phyloP scores from a whole-genome alignment of 2,888 invertebrate species.

The Xanthia togata region DNA sequence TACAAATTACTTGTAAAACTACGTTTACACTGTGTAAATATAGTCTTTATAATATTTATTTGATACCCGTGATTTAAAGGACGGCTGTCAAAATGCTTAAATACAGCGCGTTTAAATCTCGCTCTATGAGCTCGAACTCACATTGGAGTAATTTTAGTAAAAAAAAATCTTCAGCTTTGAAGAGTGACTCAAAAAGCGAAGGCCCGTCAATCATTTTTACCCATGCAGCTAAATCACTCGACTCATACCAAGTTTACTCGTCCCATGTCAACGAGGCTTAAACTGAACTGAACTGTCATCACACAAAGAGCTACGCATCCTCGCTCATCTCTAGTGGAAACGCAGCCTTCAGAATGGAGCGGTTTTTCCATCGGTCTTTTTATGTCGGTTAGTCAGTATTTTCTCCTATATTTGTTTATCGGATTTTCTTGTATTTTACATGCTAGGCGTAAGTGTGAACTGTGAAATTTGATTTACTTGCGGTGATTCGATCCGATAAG shows the following conservation, averaged over 20 bases:
- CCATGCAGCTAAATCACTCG: background rate
- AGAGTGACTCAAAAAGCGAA: background rate
- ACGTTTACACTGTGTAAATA: slow-evolving; percentile 17
- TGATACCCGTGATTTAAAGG: background rate
- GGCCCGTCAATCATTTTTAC: background rate
- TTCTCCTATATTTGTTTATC: slow-evolving; percentile 26
- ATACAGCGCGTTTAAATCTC: background rate
- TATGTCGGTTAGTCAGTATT: slow-evolving; percentile 22
- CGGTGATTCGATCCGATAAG: slow-evolving; percentile 46
- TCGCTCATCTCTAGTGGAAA: too few species aligned
- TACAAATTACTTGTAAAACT: slow-evolving; percentile 49
- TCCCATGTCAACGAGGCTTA: slow-evolving; percentile 31
- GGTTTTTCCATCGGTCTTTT: background rate
- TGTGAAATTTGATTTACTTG: slow-evolving; percentile 58
- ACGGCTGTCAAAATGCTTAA: background rate
- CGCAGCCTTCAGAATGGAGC: background rate
- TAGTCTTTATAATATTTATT: slow-evolving; percentile 11
- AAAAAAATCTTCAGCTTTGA: too few species aligned
- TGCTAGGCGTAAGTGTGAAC: slow-evolving; percentile 26
- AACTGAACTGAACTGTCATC: slow-evolving; percentile 22
- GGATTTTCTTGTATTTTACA: slow-evolving; percentile 10
- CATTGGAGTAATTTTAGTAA: background rate
- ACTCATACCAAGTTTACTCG: slow-evolving; percentile 5
- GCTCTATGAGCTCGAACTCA: background rate
- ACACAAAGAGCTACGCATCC: too few species aligned